Evolutionary conservation across 2,113 vertebrate genomes (phyloP).

Genomic region (Hydrochoerus hydrochaeris): DNA sequence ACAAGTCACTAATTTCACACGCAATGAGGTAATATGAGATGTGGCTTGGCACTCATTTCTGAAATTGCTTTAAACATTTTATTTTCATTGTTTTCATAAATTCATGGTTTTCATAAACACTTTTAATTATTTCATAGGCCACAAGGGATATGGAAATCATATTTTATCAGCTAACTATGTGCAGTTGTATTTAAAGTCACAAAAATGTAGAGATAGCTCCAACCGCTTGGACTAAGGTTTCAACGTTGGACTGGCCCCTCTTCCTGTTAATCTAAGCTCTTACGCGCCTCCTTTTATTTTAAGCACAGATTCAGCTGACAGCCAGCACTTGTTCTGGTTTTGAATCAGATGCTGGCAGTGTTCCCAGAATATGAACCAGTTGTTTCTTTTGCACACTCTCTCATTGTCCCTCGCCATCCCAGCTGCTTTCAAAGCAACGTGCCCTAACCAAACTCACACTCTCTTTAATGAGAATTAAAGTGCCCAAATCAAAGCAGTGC

Average conservation of each 20-base stretch:
- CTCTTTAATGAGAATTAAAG: conserved; percentile 71
- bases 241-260: conserved; percentile 41
- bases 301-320: conserved; percentile 80
- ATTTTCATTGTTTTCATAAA: conserved; percentile 43
- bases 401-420: conserved; percentile 69
- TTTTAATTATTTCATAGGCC: conserved; percentile 12
- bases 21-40: background rate
- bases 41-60: background rate
- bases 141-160: background rate
- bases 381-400: conserved; percentile 76
- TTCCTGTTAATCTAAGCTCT: conserved; percentile 73
- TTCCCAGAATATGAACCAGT: conserved; percentile 82
- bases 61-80: conserved; percentile 19
- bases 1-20: background rate
- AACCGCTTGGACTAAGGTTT: conserved; percentile 62
- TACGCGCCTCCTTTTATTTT: conserved; percentile 72
- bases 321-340: conserved; percentile 82
- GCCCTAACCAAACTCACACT: conserved; percentile 74
- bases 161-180: conserved; percentile 36
- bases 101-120: conserved; percentile 23
- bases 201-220: conserved; percentile 4
- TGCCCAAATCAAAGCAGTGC: conserved; percentile 55
- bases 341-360: conserved; percentile 75
- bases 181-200: conserved; percentile 26
- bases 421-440: conserved; percentile 72